A percentile compares a stretch with the other conserved stretches of the same genome.
Conservation (phyloP, 92 coral and sea anemone species). For the Pocillopora meandrina region DNA sequence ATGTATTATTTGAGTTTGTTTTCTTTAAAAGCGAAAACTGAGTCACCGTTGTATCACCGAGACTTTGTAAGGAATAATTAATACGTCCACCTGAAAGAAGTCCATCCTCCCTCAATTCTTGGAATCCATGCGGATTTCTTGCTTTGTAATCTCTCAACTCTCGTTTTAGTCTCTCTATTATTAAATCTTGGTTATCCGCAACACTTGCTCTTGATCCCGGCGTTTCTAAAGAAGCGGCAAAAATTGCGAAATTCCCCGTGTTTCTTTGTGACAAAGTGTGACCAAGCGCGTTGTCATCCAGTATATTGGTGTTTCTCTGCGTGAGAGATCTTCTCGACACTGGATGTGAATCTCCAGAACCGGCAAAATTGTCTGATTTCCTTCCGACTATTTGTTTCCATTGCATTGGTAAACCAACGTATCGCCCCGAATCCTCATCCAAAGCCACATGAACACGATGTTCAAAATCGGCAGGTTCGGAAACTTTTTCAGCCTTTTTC, state of each 20-base stretch:
- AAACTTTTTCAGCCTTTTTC: conserved; percentile 47
- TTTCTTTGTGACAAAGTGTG: conserved; percentile 15
- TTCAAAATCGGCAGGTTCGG: conserved; percentile 70
- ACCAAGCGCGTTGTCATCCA: conserved; percentile 19
- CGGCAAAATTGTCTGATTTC: conserved; percentile 6
- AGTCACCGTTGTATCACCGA: not conserved
- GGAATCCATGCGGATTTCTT: conserved; percentile 31
- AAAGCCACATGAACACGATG: conserved; percentile 78
- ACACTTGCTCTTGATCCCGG: conserved; percentile 65
- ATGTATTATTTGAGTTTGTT: not conserved
- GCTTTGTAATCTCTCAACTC: conserved; percentile 63
- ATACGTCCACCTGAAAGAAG: conserved; percentile 4
- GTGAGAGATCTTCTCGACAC: conserved; percentile 20
- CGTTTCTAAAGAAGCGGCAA: conserved; percentile 45
- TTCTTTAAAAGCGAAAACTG: not conserved
- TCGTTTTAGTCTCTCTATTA: conserved; percentile 61
- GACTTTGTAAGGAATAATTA: not conserved
- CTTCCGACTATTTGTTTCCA: conserved; percentile 67
- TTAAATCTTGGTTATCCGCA: conserved; percentile 58
- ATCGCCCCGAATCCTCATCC: conserved; percentile 72
- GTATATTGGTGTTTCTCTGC: not conserved
- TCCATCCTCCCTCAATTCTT: conserved; percentile 23
- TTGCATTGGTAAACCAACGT: conserved; percentile 83
- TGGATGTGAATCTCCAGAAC: conserved; percentile 43
- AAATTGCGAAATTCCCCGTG: conserved; percentile 13